Base-by-base conservation (phyloP, 2,113 vertebrate species). In the Ursus arctos region DNA sequence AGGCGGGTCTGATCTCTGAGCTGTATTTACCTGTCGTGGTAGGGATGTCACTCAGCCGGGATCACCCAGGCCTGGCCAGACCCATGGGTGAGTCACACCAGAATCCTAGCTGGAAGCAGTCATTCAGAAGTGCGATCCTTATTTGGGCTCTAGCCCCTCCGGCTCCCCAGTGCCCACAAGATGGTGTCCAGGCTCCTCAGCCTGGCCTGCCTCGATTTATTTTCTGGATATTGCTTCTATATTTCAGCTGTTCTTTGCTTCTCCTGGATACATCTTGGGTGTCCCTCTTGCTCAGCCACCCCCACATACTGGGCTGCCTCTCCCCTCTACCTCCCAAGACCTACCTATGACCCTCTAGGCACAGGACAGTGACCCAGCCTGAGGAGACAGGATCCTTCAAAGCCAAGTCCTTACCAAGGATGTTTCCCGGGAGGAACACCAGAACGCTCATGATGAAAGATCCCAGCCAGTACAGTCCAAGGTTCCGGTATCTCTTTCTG, bases 401-500 rank as follows among this genome's bases (percentile, higher is more conserved):
- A 82, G 69, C 43, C 12, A 24, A n/a, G 7, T 79, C 40, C 98
- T 97, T 99, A 99, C 99, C 99, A 95, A 99, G 98, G 86, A 99
- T 97, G 77, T 99, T 99, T 13, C 99, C 99, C 0, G 98, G 97
- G 63, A 99, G 98, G 98, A 99, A 99, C 76, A 99, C 99, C 2
- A 99, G 59, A 97, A 99, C 98, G 98, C 99, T 99, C 99, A 99
- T 99, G 49, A 98, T 77, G 57, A 99, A 84, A 7, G 99, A 99
- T 43, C 99, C 99, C 61, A 99, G 98, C 99, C 99, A 99, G 98
- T 99, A 99, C n/a, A 99, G 99, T 3, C 99, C 99, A 72, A 99
- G 83, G 47, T 89, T 99, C 82, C 99, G 99, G 97, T 99, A 99
- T 43, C 94, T 98, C 98, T 98, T 99, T 94, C 99, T 99, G 98